Evolutionary conservation across 2,888 invertebrate species (phyloP).

Genomic region (Isotomurus palustris): DNA sequence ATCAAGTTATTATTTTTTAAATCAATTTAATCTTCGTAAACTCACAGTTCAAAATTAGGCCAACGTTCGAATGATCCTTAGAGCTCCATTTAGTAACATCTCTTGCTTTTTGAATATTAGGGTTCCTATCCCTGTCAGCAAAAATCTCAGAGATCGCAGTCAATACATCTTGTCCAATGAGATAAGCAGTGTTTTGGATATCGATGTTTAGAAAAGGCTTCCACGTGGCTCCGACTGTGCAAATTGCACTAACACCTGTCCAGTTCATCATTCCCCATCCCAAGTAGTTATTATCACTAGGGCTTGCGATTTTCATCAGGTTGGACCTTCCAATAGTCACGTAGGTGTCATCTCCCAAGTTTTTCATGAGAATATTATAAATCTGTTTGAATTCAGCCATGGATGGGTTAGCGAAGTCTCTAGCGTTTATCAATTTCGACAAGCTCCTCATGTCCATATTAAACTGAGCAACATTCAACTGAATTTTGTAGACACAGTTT

Average conservation of each 20-base stretch:
- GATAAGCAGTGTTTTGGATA: constrained; percentile 16
- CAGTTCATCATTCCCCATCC: constrained; percentile 16
- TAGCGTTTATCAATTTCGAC: neutral
- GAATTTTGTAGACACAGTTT: neutral
- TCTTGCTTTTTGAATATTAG: neutral
- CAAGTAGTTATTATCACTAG: neutral
- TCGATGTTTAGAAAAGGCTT: constrained; percentile 22
- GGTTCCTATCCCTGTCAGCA: neutral
- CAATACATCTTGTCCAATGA: constrained; percentile 9
- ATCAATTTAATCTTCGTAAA: too few species aligned
- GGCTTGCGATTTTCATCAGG: neutral
- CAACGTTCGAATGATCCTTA: neutral
- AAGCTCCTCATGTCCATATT: neutral
- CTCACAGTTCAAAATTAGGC: constrained; percentile 9
- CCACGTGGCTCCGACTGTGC: constrained; percentile 9
- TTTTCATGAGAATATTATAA: constrained; percentile 14
- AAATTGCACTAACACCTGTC: constrained; percentile 10
- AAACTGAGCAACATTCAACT: neutral
- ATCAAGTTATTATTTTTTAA: too few species aligned
- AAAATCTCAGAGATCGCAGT: constrained; percentile 4
- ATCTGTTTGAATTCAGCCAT: constrained; percentile 3
- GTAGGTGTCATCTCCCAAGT: neutral
- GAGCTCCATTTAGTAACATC: constrained; percentile 5
- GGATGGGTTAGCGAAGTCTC: neutral
- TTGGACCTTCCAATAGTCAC: neutral